A percentile compares a stretch with the other conserved stretches of the same genome.
phyloP scores from a whole-genome alignment of 2,888 invertebrate species.

The Drosophila tanythrix region DNA sequence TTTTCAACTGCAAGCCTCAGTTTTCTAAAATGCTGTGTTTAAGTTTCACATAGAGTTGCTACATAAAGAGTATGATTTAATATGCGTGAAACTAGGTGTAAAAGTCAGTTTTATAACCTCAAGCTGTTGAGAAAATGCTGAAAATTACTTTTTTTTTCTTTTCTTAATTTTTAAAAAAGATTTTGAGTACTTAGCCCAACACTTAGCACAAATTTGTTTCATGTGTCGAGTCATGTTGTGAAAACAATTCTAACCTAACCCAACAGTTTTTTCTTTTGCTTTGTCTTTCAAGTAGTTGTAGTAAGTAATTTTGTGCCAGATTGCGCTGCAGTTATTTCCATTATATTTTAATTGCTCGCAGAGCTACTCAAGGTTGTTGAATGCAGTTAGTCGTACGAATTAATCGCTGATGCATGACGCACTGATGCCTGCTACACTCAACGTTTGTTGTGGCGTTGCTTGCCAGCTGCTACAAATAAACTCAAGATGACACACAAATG shows the following conservation, averaged over 20 bases:
- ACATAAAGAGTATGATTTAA: not conserved
- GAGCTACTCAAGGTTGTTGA: constrained; percentile 71
- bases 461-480: constrained; percentile 24
- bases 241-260: constrained; percentile 33
- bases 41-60: not conserved
- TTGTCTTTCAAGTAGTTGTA: constrained; percentile 15
- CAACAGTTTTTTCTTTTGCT: constrained; percentile 25
- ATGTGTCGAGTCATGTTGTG: constrained; percentile 15
- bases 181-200: not conserved
- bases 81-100: not conserved
- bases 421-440: constrained; percentile 9
- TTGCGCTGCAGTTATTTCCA: constrained; percentile 36
- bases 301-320: constrained; percentile 46
- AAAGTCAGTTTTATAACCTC: not conserved
- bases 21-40: not conserved
- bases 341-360: constrained; percentile 42
- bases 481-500: constrained; percentile 55
- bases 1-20: not conserved
- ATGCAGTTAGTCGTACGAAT: constrained; percentile 76
- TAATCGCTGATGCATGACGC: constrained; percentile 65
- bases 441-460: constrained; percentile 12
- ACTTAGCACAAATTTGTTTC: not conserved
- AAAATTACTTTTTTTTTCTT: not conserved
- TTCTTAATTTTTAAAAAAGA: not conserved
- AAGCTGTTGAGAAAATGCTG: not conserved